Evolutionary conservation across 2,797 vertebrate species (phyloP).

Genomic region (Lacerta agilis): DNA sequence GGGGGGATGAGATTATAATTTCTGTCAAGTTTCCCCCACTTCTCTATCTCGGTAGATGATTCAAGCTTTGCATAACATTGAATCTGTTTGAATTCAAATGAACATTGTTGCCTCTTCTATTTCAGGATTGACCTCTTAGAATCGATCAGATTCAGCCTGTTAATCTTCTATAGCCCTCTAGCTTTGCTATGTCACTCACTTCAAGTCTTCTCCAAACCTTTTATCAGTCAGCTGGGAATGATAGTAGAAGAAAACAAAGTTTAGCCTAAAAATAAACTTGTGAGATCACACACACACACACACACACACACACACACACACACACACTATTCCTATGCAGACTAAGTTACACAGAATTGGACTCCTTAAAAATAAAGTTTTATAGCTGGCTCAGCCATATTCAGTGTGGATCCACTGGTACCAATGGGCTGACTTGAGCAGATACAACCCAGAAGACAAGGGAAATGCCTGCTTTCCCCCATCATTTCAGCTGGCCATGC

Average conservation of each 20-base stretch:
- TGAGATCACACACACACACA: not conserved
- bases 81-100: conserved; percentile 3
- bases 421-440: not conserved
- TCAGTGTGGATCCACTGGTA: not conserved
- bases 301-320: too few relatives aligned
- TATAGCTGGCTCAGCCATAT: not conserved
- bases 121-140: not conserved
- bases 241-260: not conserved
- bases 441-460: too few relatives aligned
- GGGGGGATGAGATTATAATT: not conserved
- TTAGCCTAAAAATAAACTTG: not conserved
- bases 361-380: not conserved
- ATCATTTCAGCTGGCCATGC: not conserved
- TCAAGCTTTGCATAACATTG: not conserved
- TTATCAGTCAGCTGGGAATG: not conserved
- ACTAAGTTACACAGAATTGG: not conserved
- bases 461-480: too few relatives aligned
- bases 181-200: not conserved
- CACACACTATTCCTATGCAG: not conserved
- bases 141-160: not conserved
- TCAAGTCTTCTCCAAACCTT: not conserved
- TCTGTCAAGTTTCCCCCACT: not conserved
- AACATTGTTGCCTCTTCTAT: not conserved
- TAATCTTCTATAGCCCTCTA: not conserved
- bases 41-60: not conserved